These are phyloP conservation scores for Smutsia gigantea DNA, from an alignment of 2,797 vertebrate genomes.

Conservation along the genomic window DNA sequence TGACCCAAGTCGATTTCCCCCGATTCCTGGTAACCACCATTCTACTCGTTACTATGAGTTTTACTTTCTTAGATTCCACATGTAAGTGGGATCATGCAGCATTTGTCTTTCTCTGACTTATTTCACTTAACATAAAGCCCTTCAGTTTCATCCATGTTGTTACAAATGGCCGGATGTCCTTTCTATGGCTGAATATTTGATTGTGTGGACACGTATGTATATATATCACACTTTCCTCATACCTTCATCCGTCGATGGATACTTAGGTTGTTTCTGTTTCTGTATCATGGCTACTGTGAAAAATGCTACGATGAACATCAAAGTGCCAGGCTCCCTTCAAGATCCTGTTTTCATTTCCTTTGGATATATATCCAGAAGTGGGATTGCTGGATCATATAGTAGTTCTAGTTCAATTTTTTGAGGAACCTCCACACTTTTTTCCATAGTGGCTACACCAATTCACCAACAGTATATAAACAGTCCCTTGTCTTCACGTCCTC, in stretches of 20 bases:
- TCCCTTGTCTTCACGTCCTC: neutral
- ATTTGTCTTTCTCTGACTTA: neutral
- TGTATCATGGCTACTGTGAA: neutral
- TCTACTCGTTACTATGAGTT: neutral
- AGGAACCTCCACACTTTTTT: neutral
- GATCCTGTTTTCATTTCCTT: neutral
- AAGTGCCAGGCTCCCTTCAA: neutral
- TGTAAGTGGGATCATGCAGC: neutral
- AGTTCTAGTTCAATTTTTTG: too few species aligned
- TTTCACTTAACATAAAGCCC: neutral
- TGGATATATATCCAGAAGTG: neutral
- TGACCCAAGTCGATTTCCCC: neutral
- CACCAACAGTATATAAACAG: neutral
- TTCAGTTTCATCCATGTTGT: neutral
- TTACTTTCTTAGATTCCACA: neutral
- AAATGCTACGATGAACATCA: neutral
- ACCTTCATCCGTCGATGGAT: neutral
- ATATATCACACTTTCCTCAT: neutral
- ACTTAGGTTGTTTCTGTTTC: neutral
- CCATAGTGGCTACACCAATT: neutral
- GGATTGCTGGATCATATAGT: neutral
- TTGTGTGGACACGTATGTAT: neutral
- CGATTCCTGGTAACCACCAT: neutral
- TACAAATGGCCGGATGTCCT: neutral
- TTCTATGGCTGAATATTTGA: neutral